Evolutionary conservation across 2,113 vertebrate genomes (phyloP).

Genomic region (Cephalophus harveyi): DNA sequence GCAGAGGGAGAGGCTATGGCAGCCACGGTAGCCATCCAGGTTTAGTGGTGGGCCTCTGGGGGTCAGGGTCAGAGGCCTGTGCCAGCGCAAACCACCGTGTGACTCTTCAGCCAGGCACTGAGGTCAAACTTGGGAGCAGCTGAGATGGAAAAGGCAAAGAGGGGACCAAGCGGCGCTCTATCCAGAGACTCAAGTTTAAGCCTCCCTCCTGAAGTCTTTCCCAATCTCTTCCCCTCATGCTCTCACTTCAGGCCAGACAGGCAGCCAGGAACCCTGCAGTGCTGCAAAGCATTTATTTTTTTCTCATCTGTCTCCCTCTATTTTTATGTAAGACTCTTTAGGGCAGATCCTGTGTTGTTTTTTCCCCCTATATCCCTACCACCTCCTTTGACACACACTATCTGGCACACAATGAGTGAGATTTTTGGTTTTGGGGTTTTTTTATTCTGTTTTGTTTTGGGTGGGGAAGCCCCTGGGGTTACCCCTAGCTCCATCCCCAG

Average conservation of each 20-base stretch:
- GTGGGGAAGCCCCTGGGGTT: background rate
- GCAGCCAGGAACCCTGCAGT: background rate
- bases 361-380: background rate
- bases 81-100: constrained; percentile 78
- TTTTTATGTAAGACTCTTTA: background rate
- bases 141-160: background rate
- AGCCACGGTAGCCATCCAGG: background rate
- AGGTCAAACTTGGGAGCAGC: constrained; percentile 74
- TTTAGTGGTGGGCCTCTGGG: background rate
- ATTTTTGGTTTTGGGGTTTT: background rate
- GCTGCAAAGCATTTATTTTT: background rate
- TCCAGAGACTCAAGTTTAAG: background rate
- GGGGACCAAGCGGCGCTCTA: background rate
- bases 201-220: background rate
- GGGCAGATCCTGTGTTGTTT: background rate
- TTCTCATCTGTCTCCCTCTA: background rate
- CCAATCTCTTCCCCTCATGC: background rate
- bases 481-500: background rate
- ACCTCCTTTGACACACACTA: background rate
- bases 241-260: background rate
- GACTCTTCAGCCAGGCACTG: constrained; percentile 79
- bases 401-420: background rate
- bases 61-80: constrained; percentile 55
- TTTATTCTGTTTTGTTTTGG: background rate
- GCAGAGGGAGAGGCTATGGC: background rate